A percentile compares a stretch with the other conserved stretches of the same genome.
Conservation (phyloP, 2,888 invertebrate species). For the Apoda limacodes region DNA sequence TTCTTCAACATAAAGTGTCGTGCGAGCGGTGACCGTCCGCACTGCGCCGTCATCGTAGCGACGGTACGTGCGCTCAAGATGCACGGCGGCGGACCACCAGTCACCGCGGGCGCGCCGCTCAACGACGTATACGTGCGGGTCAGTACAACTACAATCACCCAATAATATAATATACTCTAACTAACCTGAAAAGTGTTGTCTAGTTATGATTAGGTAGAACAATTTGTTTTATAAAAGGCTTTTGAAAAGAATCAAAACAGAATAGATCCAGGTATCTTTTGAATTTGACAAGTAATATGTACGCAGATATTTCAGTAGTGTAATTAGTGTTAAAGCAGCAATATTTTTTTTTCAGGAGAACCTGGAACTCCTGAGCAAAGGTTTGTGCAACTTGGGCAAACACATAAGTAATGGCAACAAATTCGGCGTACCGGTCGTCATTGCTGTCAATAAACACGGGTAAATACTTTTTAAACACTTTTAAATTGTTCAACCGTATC, state of each 20-base stretch:
- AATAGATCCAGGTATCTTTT: too few relatives aligned
- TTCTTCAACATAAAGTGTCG: slow-evolving; percentile 98
- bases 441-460: slow-evolving; percentile 91
- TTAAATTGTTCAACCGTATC: too few relatives aligned
- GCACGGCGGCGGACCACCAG: slow-evolving; percentile 97
- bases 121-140: slow-evolving; percentile 81
- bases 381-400: slow-evolving; percentile 89
- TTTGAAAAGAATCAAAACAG: too few relatives aligned
- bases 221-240: too few relatives aligned
- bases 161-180: too few relatives aligned
- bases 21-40: slow-evolving; percentile 85
- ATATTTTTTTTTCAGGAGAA: too few relatives aligned
- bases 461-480: slow-evolving; percentile 32
- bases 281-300: too few relatives aligned
- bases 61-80: slow-evolving; percentile 97
- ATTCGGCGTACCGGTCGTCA: slow-evolving; percentile 93
- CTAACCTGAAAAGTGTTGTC: too few relatives aligned
- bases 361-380: slow-evolving; percentile 84
- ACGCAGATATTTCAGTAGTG: too few relatives aligned
- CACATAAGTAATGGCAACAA: slow-evolving; percentile 93
- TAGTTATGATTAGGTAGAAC: too few relatives aligned
- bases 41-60: slow-evolving; percentile 91
- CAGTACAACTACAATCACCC: too few relatives aligned
- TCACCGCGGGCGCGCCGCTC: slow-evolving; percentile 86
- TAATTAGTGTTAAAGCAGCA: too few relatives aligned